A percentile compares a stretch with the other conserved stretches of the same genome.
Evolutionary conservation across 2,113 vertebrate genomes (phyloP).

Genomic region (Paramisgurnus dabryanus): DNA sequence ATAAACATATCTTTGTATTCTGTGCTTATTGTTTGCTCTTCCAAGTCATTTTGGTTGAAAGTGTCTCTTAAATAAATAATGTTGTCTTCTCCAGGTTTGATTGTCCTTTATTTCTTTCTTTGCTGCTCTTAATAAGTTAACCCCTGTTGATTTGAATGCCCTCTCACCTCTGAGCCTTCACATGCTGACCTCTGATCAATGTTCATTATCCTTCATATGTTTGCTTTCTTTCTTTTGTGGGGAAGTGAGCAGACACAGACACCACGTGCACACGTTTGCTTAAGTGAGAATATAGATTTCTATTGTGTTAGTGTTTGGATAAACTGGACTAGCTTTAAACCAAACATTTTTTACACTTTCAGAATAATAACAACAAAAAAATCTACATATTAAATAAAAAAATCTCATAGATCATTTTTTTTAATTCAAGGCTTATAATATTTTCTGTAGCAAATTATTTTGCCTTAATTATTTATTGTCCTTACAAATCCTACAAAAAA

Average conservation of each 20-base stretch:
- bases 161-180: not conserved
- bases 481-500: no score
- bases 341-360: no score
- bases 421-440: no score
- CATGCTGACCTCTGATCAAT: not conserved
- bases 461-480: no score
- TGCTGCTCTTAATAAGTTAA: slow-evolving; percentile 16
- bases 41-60: no score
- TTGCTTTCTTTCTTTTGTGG: not conserved
- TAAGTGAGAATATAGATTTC: not conserved
- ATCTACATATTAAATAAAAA: no score
- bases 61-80: no score
- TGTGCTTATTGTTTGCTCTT: no score
- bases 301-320: not conserved
- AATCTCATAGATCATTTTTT: no score
- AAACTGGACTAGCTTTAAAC: not conserved
- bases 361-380: no score
- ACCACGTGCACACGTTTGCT: not conserved
- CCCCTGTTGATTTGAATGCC: not conserved
- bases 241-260: not conserved
- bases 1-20: no score
- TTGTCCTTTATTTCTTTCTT: not conserved
- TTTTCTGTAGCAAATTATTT: no score
- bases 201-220: not conserved
- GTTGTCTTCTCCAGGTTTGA: not conserved